These are phyloP conservation scores for Eupithecia subumbrata DNA, from an alignment of 2,888 invertebrate genomes.

Conservation along the genomic window DNA sequence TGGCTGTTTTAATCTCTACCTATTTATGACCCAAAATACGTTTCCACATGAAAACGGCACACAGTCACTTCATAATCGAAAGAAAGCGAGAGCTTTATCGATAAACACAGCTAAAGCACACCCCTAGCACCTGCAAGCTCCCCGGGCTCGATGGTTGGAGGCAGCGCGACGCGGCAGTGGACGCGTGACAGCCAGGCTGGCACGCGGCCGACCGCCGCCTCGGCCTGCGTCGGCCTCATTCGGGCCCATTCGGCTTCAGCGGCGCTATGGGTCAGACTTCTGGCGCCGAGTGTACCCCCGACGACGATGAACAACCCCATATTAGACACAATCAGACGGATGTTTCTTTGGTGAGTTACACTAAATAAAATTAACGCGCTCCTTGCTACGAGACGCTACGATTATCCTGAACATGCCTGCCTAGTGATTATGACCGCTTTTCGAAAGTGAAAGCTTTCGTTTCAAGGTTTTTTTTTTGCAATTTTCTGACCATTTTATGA, in stretches of 20 bases:
- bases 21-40: neutral
- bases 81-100: slow-evolving; percentile 26
- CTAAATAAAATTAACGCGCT: slow-evolving; percentile 29
- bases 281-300: slow-evolving; percentile 81
- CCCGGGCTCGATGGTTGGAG: slow-evolving; percentile 45
- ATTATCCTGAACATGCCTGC: neutral
- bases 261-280: slow-evolving; percentile 80
- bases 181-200: slow-evolving; percentile 76
- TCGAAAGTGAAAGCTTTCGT: neutral
- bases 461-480: neutral
- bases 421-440: neutral
- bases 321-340: slow-evolving; percentile 80
- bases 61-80: neutral
- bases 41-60: neutral
- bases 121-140: slow-evolving; percentile 56
- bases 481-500: neutral
- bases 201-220: slow-evolving; percentile 77
- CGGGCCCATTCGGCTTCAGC: slow-evolving; percentile 39
- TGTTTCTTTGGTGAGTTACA: slow-evolving; percentile 78
- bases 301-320: slow-evolving; percentile 81
- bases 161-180: slow-evolving; percentile 63
- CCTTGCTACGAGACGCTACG: neutral
- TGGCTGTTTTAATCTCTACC: neutral
- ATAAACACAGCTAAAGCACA: slow-evolving; percentile 39
- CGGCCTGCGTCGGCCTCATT: slow-evolving; percentile 51